Evolutionary conservation across 2,888 invertebrate species (phyloP).

Genomic region (Furcula furcula): DNA sequence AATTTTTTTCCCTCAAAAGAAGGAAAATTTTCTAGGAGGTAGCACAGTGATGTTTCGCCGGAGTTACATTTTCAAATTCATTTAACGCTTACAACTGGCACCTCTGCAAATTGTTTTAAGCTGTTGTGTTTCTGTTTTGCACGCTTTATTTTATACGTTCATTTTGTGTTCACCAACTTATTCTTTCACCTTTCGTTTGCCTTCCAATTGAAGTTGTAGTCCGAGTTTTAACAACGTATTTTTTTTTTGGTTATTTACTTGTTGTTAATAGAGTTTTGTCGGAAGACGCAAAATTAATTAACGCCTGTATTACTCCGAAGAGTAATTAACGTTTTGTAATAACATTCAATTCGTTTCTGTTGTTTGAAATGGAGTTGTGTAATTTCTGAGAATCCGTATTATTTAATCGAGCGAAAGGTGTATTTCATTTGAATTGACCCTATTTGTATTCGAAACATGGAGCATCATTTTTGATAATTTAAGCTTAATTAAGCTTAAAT

Average conservation of each 20-base stretch:
- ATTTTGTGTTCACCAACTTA: slow-evolving; percentile 45
- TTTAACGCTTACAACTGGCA: slow-evolving; percentile 64
- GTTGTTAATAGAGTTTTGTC: slow-evolving; percentile 27
- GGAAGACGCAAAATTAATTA: slow-evolving; percentile 33
- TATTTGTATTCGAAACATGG: no score
- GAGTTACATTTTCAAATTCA: slow-evolving; percentile 57
- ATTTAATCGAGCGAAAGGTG: slow-evolving; percentile 13
- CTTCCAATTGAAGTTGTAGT: slow-evolving; percentile 23
- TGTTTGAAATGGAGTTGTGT: slow-evolving; percentile 9
- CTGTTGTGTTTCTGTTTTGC: slow-evolving; percentile 43
- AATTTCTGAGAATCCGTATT: slow-evolving; percentile 11
- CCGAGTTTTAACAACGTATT: slow-evolving; percentile 36
- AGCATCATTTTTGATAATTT: no score
- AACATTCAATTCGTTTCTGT: slow-evolving; percentile 10
- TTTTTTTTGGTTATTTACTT: slow-evolving; percentile 42
- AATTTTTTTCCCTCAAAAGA: neutral
- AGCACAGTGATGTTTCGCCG: slow-evolving; percentile 24
- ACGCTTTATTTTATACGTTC: slow-evolving; percentile 30
- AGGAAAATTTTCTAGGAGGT: neutral
- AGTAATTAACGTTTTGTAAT: slow-evolving; percentile 27
- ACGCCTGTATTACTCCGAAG: slow-evolving; percentile 26
- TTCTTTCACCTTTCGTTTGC: slow-evolving; percentile 50
- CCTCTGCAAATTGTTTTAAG: slow-evolving; percentile 56
- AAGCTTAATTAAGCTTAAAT: no score
- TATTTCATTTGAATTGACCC: no score